These are phyloP conservation scores for Pseudococcus longispinus DNA, from an alignment of 2,888 invertebrate genomes.

Conservation along the genomic window DNA sequence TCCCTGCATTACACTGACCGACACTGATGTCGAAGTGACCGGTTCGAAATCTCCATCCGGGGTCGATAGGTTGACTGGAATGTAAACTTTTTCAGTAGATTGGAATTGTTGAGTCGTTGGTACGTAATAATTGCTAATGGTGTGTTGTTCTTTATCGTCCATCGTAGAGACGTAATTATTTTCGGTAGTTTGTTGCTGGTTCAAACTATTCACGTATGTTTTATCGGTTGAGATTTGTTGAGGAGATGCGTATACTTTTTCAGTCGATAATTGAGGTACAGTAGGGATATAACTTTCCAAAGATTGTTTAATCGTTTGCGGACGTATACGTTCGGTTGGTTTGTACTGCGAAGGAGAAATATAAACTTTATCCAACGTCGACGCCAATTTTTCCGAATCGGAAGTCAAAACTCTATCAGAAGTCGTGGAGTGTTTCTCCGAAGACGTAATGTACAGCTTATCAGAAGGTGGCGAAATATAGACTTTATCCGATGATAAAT, in stretches of 20 bases:
- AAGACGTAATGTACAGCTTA: background rate
- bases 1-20: slow-evolving; percentile 59
- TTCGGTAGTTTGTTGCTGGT: background rate
- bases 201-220: background rate
- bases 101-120: slow-evolving; percentile 57
- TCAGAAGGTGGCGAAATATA: background rate
- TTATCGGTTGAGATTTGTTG: slow-evolving; percentile 48
- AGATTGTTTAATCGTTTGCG: slow-evolving; percentile 31
- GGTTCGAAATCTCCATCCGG: slow-evolving; percentile 58
- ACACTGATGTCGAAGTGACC: slow-evolving; percentile 60
- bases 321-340: slow-evolving; percentile 49
- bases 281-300: slow-evolving; percentile 50
- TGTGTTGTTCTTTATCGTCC: slow-evolving; percentile 38
- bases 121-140: slow-evolving; percentile 46
- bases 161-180: background rate
- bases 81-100: slow-evolving; percentile 55
- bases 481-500: background rate
- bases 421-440: background rate
- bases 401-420: background rate
- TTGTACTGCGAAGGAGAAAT: slow-evolving; percentile 48
- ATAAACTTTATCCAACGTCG: slow-evolving; percentile 42
- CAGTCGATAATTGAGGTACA: slow-evolving; percentile 47
- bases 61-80: slow-evolving; percentile 51
- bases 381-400: background rate
- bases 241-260: slow-evolving; percentile 47